Base-by-base conservation (phyloP, 92 coral and sea anemone species). In the Heteractis magnifica region DNA sequence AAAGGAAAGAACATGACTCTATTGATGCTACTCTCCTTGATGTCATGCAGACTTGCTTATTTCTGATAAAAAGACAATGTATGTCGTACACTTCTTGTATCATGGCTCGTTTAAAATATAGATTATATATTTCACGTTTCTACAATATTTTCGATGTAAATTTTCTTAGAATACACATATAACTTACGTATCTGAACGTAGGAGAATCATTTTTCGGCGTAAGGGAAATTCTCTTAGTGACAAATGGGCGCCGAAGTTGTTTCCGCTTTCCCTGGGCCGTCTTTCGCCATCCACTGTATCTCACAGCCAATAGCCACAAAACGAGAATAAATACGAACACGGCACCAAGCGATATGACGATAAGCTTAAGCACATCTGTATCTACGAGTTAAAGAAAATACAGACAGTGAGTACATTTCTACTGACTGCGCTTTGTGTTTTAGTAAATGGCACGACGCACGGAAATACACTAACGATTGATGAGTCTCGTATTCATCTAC, bases 211-310 rank as follows among this genome's bases (percentile, higher is more conserved):
- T 49, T 76, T 50, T 84, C 21, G 87, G 79, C 19, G 77, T 62
- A 50, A 80, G 81, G 5, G 87, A 76, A 21, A 76, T 84, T 44
- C 49, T 76, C 73, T 77, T 75, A 50, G 71, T 55, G 77, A 78
- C 79, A 76, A 85, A 85, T 55, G 88, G 88, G 16, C 88, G 83
- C 79, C 77, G 88, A 51, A 85, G 74, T 21, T 68, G 77, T 53
- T 71, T 78, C 53, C 71, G 78, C 71, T 85, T 85, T 48, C 83
- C 52, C 51, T 44, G 52, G 13, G 65, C 3, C 70, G 51, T 85
- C 82, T 56, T 77, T 78, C 78, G 84, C 82, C 77, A 62, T 55
- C 55, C 51, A 41, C 68, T 55, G n/a, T 3, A 18, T 79, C 26
- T 79, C 49, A 34, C 15, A 64, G 64, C 71, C 20, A 85, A 12